Conservation (phyloP, 2,888 invertebrate species). For the Trissonchulus latispiculum region DNA sequence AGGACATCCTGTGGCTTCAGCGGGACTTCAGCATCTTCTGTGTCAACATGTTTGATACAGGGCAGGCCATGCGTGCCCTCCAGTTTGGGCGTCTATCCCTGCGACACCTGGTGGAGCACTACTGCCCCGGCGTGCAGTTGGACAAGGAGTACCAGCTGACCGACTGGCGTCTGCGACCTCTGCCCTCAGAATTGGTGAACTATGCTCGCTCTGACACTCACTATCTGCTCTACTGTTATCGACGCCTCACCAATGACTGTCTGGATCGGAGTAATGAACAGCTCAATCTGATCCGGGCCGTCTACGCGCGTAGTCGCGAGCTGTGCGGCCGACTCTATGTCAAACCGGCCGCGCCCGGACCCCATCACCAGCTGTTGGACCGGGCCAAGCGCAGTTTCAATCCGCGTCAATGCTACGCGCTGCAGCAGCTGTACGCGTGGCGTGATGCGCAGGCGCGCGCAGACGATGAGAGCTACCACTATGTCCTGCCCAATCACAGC, state of each 20-base stretch:
- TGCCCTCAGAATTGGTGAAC: slow-evolving; percentile 63
- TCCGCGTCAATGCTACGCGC: too few relatives aligned
- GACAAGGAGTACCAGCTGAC: slow-evolving; percentile 87
- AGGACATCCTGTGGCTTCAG: slow-evolving; percentile 84
- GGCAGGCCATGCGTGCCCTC: slow-evolving; percentile 69
- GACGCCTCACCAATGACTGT: slow-evolving; percentile 63
- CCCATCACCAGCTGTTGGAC: too few relatives aligned
- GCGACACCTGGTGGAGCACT: slow-evolving; percentile 64
- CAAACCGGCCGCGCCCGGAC: too few relatives aligned
- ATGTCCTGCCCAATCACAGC: slow-evolving; percentile 92
- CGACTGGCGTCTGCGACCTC: slow-evolving; percentile 83
- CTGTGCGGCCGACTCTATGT: slow-evolving; percentile 53
- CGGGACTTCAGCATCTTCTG: slow-evolving; percentile 85
- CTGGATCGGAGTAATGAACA: slow-evolving; percentile 56
- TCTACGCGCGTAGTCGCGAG: slow-evolving; percentile 38
- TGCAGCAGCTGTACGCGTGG: slow-evolving; percentile 73
- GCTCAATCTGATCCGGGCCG: slow-evolving; percentile 52
- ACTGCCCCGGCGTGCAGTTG: slow-evolving; percentile 67
- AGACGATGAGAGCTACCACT: slow-evolving; percentile 83
- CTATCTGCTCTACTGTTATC: slow-evolving; percentile 79
- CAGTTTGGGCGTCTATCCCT: slow-evolving; percentile 59
- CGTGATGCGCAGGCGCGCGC: slow-evolving; percentile 68
- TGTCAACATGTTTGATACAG: slow-evolving; percentile 91
- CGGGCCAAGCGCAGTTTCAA: too few relatives aligned
- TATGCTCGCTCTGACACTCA: slow-evolving; percentile 93